Conservation (phyloP, 1,140 invertebrate species). For the Holcopasites calliopsidis region DNA sequence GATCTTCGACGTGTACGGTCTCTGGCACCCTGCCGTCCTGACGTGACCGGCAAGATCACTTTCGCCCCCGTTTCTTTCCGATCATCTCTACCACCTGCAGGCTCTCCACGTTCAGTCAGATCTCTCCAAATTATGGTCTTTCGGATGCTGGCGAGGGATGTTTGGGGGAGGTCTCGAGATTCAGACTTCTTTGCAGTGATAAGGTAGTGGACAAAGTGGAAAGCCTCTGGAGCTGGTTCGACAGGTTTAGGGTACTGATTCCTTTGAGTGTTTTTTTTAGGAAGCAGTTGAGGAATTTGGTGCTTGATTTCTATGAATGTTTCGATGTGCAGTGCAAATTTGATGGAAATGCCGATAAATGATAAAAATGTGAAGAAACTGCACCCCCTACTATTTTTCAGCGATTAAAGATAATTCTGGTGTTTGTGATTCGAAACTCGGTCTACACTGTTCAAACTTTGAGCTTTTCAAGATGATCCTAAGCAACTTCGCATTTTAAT, state of each 20-base stretch:
- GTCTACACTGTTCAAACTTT: too few species aligned
- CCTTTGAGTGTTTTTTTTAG: neutral
- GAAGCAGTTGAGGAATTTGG: neutral
- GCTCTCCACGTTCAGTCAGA: neutral
- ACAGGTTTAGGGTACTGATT: neutral
- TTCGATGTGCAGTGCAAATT: too few species aligned
- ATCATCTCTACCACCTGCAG: neutral
- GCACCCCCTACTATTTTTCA: too few species aligned
- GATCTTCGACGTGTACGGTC: constrained; percentile 52
- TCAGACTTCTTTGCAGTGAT: neutral
- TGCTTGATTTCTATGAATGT: neutral
- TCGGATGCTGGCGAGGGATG: neutral
- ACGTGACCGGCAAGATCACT: constrained; percentile 56
- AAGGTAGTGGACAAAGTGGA: neutral
- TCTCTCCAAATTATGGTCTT: neutral
- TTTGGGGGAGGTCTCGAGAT: neutral
- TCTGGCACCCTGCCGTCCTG: constrained; percentile 15
- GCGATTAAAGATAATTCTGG: too few species aligned
- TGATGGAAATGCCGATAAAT: neutral
- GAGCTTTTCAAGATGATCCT: too few species aligned
- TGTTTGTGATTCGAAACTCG: too few species aligned
- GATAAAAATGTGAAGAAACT: neutral
- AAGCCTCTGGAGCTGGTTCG: neutral
- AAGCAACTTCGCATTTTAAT: too few species aligned
- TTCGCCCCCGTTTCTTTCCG: constrained; percentile 45